Base-by-base conservation (phyloP, 1,140 invertebrate genomes). In the Platyura marginata region DNA sequence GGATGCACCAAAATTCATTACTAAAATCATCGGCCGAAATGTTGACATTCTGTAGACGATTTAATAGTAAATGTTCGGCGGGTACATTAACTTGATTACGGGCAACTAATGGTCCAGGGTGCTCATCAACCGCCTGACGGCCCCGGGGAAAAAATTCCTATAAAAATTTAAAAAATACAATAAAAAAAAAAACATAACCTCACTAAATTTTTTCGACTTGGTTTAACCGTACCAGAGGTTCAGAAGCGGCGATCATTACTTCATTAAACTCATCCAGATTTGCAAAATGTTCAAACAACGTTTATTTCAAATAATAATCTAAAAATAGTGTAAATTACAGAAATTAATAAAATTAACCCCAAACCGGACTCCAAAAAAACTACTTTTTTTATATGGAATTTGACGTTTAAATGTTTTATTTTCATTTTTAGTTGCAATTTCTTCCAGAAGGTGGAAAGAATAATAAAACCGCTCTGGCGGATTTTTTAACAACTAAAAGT, bases 71-170 rank as follows among this genome's bases (percentile, higher is more conserved):
- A 52, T 69, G 73, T 57, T 72, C 77, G 53, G 46, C 60, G 56
- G 46, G 51, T 43, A 59, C 51, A 45, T 51, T 46, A 29, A 41
- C 59, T 53, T 43, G 54, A 49, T 55, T 63, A 55, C 47, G 57
- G 53, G 16, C 61, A 56, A 32, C 47, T 44, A 36, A 21, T 8
- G 63, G 58, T 44, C 81, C 79, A 40, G 87, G 87, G 69, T 91
- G 87, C 39, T 73, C 74, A 40, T 69, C 61, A 54, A 84, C 64
- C 60, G 82, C 79, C 57, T 80, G 75, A 61, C 85, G 74, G 54
- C 88, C 88, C 69, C 81, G 81, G 54, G 88, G 88, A 68, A 83
- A 70, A 71, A 84, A 91, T 67, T 89, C 85, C 81, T 85, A 58
- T n/a, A 64, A 53, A 46, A 45, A 41, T 51, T 41, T 41, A 40